Evolutionary conservation across 1,140 invertebrate species (phyloP), one percentile per base, ranked within the genome.

Genomic region (Ceratosolen fusciceps): DNA sequence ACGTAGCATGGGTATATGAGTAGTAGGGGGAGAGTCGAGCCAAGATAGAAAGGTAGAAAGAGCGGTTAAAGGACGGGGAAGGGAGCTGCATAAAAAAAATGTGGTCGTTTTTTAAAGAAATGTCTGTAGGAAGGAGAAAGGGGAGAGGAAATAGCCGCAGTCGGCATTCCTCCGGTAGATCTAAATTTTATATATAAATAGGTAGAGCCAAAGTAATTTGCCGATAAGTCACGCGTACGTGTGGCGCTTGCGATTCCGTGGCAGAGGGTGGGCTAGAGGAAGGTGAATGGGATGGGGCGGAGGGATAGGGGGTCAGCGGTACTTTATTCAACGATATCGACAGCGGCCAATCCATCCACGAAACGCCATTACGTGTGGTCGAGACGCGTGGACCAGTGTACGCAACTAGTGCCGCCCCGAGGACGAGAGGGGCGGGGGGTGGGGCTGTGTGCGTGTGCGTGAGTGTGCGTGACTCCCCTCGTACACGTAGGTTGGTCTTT

Each of bases 401-500:
- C 49, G 52, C 54, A 72, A 72, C 37, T 54, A 31, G 56, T 21
- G 24, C n/a, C 34, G 29, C 29, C 52, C 12, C 39, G 39, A 47
- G 9, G 21, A 1, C 8, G 2, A 52, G 14, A n/a, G 31, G 3
- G 24, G 19, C 26, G 14, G 24, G 52, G 3, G n/a, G 4, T 43
- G 60, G 3, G 21, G 21, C 12, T 7, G 37, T 43, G 34, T 43
- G 21, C 12, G 2, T 37, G 19, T 24, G 21, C 65, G 34, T 62
- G n/a, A n/a, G n/a, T 62, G 9, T 34, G 47, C 39, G 65, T 9
- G 8, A 19, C 14, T 26, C 1, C 16, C 58, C 31, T 1, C n/a
- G 5, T 5, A 68, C 37, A 68, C 49, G 65, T 12, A 31, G 0
- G 62, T 31, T 74, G 21, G 68, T 79, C 77, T 79, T 79, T 74